Conservation (phyloP, 2,797 vertebrate genomes). For the Crax fasciolata region DNA sequence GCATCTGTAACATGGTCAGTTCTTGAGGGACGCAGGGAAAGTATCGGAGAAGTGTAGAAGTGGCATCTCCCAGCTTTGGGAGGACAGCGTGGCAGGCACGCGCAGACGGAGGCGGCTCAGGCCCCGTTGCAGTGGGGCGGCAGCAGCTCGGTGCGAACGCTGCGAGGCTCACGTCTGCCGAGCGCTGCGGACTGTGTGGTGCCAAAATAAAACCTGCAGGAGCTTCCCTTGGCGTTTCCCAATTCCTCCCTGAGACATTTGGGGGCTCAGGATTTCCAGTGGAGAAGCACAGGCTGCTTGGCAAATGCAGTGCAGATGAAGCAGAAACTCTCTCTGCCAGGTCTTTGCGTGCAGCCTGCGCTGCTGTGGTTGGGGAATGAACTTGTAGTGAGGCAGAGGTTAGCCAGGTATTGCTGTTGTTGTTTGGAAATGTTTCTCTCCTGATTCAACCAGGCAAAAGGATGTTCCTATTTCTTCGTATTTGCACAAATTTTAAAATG, state of each 20-base stretch:
- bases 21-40: not conserved
- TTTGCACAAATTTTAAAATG: not conserved
- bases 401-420: not conserved
- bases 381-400: not conserved
- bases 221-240: not conserved
- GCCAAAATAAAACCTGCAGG: constrained; percentile 44
- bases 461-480: not conserved
- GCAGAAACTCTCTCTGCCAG: not conserved
- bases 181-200: not conserved
- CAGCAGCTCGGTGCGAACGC: not conserved
- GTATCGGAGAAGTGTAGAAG: not conserved
- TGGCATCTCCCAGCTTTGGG: not conserved
- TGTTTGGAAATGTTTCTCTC: not conserved
- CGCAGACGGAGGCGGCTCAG: constrained; percentile 42
- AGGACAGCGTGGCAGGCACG: fast-evolving
- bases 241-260: not conserved
- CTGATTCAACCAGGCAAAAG: not conserved
- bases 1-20: fast-evolving
- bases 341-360: not conserved
- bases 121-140: not conserved
- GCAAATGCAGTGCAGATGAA: not conserved
- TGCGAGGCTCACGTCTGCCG: not conserved
- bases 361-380: not conserved
- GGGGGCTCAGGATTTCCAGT: not conserved
- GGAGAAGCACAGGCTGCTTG: constrained; percentile 59